These are phyloP conservation scores for Stichopus chloronotus DNA, from an alignment of 35 echinoderm and acorn worm species.

Conservation along the genomic window DNA sequence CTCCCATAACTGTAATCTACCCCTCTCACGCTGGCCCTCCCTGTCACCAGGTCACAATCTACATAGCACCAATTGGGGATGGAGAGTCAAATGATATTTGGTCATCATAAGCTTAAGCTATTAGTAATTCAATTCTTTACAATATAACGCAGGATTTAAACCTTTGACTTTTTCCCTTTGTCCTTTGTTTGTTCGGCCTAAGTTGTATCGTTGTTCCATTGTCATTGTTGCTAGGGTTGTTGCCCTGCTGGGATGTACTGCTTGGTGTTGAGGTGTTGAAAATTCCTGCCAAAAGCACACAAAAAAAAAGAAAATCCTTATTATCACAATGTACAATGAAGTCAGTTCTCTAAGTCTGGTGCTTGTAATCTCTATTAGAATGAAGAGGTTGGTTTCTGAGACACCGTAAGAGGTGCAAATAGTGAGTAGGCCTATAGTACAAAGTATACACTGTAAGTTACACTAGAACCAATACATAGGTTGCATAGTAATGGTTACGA, in stretches of 20 bases:
- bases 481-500: too few relatives aligned
- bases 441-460: too few relatives aligned
- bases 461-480: too few relatives aligned
- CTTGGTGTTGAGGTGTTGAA: conserved; percentile 84
- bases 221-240: conserved; percentile 49
- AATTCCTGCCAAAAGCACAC: conserved; percentile 68
- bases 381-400: too few relatives aligned
- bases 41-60: neutral
- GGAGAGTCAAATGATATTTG: neutral
- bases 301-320: neutral
- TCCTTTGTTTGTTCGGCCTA: conserved; percentile 93
- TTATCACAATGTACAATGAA: too few relatives aligned
- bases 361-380: too few relatives aligned
- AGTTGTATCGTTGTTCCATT: conserved; percentile 81
- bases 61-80: neutral
- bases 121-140: neutral
- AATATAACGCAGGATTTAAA: conserved; percentile 67
- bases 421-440: too few relatives aligned
- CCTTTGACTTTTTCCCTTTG: conserved; percentile 83
- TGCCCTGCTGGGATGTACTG: neutral
- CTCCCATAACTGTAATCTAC: too few relatives aligned
- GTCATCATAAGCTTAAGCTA: neutral
- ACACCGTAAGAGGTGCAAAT: too few relatives aligned
- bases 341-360: too few relatives aligned
- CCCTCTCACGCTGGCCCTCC: too few relatives aligned